Conservation (phyloP, 2,113 vertebrate species). For the Rhineura floridana region DNA sequence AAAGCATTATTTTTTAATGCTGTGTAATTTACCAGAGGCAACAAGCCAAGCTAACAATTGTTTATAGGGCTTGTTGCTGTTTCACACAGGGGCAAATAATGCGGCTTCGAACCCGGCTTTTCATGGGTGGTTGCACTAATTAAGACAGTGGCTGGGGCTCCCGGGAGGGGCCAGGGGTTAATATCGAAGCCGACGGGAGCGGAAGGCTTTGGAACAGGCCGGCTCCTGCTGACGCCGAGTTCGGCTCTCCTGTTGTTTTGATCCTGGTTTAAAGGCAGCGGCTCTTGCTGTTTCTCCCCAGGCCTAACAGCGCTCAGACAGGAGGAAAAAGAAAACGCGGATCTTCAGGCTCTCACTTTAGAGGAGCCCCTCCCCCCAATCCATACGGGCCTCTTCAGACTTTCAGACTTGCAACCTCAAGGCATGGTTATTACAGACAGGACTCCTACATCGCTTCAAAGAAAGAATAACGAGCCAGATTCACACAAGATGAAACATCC, state of each 20-base stretch:
- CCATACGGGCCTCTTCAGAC: not conserved
- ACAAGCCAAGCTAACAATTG: slow-evolving; percentile 85
- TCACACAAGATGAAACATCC: not conserved
- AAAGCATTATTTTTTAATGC: slow-evolving; percentile 92
- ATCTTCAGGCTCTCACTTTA: not conserved
- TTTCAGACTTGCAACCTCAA: not conserved
- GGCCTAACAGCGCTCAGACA: slow-evolving; percentile 10
- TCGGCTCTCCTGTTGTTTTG: slow-evolving; percentile 69
- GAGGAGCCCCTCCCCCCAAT: not conserved
- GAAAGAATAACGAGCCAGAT: too few species aligned
- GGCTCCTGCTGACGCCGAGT: slow-evolving; percentile 74
- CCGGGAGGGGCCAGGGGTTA: slow-evolving; percentile 75
- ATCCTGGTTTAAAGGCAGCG: slow-evolving; percentile 69
- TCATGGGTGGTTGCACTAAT: slow-evolving; percentile 89
- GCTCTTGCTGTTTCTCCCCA: slow-evolving; percentile 41
- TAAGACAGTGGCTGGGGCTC: slow-evolving; percentile 85
- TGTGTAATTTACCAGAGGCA: slow-evolving; percentile 88
- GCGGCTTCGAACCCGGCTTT: slow-evolving; percentile 81
- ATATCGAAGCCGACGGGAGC: slow-evolving; percentile 81
- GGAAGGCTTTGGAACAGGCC: slow-evolving; percentile 81
- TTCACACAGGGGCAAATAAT: slow-evolving; percentile 82
- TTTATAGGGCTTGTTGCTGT: slow-evolving; percentile 83
- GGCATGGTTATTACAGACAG: not conserved
- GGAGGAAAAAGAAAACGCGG: not conserved
- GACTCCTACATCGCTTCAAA: not conserved